A percentile compares a stretch with the other conserved stretches of the same genome.
These are phyloP conservation scores for Stenodera caucasica DNA, from an alignment of 2,888 invertebrate species.

Conservation along the genomic window DNA sequence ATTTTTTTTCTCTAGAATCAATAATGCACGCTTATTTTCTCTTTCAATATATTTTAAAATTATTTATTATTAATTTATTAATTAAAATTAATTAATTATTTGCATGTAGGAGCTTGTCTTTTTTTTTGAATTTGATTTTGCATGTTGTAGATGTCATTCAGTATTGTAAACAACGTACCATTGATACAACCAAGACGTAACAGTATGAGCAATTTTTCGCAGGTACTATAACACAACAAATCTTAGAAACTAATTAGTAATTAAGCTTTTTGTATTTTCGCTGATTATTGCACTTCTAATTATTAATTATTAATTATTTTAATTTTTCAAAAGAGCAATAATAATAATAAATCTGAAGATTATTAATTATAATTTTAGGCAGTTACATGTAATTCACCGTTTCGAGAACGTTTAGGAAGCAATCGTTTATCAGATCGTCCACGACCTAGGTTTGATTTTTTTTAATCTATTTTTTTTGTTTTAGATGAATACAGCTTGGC, in stretches of 20 bases:
- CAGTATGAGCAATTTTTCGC: slow-evolving; percentile 56
- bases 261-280: background rate
- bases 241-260: background rate
- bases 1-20: slow-evolving; percentile 33
- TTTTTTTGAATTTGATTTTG: slow-evolving; percentile 35
- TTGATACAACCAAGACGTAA: slow-evolving; percentile 55
- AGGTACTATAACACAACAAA: slow-evolving; percentile 39
- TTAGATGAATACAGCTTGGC: slow-evolving; percentile 46
- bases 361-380: slow-evolving; percentile 57
- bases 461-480: slow-evolving; percentile 20
- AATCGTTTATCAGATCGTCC: slow-evolving; percentile 80
- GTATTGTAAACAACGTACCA: slow-evolving; percentile 52
- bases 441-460: slow-evolving; percentile 70
- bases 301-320: background rate
- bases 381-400: slow-evolving; percentile 73
- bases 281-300: background rate
- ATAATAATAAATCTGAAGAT: background rate
- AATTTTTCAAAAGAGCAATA: background rate
- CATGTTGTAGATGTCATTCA: slow-evolving; percentile 58
- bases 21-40: slow-evolving; percentile 33
- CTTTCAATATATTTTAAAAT: slow-evolving; percentile 6
- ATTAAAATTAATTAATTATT: slow-evolving; percentile 20
- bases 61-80: slow-evolving; percentile 13
- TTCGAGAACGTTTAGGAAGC: slow-evolving; percentile 87
- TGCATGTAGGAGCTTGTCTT: slow-evolving; percentile 29